Evolutionary conservation across 2,888 invertebrate species (phyloP), one percentile per base, ranked within the genome.

Genomic region (Lepas anatifera): DNA sequence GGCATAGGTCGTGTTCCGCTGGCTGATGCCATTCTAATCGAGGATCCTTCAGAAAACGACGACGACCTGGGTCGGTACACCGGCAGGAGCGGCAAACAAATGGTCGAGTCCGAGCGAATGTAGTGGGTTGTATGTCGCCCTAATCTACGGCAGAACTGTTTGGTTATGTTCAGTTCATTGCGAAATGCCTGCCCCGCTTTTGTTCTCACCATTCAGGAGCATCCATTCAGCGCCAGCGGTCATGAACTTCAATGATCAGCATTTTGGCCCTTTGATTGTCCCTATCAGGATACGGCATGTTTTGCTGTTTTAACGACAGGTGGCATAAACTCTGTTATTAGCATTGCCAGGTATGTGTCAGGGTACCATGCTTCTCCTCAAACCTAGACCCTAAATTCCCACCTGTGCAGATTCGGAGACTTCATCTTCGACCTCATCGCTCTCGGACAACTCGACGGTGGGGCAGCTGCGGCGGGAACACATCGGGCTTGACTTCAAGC

Each of bases 1-100:
- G 87, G 88, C 16, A 84, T 88, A 68, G 94, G 92, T 0, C 87
- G 90, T 77, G 86, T 94, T 75, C 87, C 92, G 0, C 82, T 95
- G 52, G 88, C 89, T 46, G 92, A 94, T 76, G 90, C 92, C 6
- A 84, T 91, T 72, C 83, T 95, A 37, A 87, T 94, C 68, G 95
- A 95, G 79, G 94, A 95, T 78, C 91, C 92, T 0, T 85, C 83
- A 74, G 87, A 87, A 70, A 82, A 82, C 74, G 83, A 83, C 25
- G 83, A 81, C 70, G 58, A 58, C 35, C 32, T 58, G 18, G 58
- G 58, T 58, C 32, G 58, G 58, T 58, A 22, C 25, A 22, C 1
- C 11, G n/a, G n/a, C n/a, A n/a, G n/a, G n/a, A n/a, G n/a, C n/a
- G n/a, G n/a, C n/a, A n/a, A n/a, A n/a, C n/a, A n/a, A n/a, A n/a